Evolutionary conservation across 92 coral and sea anemone species (phyloP).

Genomic region (Porites evermanni): DNA sequence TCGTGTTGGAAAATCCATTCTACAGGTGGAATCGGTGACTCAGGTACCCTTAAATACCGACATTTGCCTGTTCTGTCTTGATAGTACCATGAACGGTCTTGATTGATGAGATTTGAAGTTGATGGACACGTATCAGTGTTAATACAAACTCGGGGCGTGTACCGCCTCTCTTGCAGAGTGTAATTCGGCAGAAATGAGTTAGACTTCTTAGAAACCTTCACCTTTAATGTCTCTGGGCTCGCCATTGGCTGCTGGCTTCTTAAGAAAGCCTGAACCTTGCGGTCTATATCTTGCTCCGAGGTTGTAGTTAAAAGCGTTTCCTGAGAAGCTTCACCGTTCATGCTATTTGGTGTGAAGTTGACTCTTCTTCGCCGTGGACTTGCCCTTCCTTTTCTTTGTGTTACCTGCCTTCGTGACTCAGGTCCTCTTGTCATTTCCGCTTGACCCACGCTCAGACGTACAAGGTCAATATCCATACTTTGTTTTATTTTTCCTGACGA

Average conservation of each 20-base stretch:
- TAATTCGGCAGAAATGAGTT: not conserved
- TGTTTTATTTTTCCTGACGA: not conserved
- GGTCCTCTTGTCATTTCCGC: not conserved
- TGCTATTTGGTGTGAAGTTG: not conserved
- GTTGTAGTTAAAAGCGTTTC: not conserved
- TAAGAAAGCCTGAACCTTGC: constrained; percentile 29
- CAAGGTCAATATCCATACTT: not conserved
- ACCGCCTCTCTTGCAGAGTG: not conserved
- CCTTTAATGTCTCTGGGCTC: constrained; percentile 27
- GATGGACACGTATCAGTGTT: constrained; percentile 69
- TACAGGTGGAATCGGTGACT: constrained; percentile 55
- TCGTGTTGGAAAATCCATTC: constrained; percentile 40
- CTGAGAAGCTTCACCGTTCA: not conserved
- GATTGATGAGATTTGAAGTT: constrained; percentile 31
- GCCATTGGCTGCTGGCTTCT: constrained; percentile 36
- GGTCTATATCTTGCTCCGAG: constrained; percentile 11
- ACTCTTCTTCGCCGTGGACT: not conserved
- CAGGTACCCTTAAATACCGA: constrained; percentile 68
- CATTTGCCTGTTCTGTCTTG: constrained; percentile 67
- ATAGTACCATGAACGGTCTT: constrained; percentile 67
- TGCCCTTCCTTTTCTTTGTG: not conserved
- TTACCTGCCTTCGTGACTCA: not conserved
- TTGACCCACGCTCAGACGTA: not conserved
- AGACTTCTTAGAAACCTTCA: constrained; percentile 6
- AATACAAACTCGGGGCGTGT: constrained; percentile 11